Evolutionary conservation across 2,888 invertebrate genomes (phyloP).

Genomic region (Ganaspis brasiliensis): DNA sequence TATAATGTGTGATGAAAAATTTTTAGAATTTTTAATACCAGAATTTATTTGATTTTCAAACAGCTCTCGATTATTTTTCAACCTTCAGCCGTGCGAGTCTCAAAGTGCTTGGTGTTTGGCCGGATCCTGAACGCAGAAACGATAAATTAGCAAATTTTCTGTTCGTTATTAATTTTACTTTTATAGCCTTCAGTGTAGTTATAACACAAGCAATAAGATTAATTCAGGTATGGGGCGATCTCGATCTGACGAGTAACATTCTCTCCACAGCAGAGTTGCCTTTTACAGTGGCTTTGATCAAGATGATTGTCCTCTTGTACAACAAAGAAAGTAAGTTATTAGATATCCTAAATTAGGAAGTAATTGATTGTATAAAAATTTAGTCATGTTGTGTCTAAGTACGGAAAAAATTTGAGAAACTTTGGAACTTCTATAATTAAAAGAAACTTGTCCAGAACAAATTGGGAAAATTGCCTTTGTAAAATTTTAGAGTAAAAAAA

Average conservation of each 20-base stretch:
- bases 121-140: neutral
- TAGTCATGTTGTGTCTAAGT: too few relatives aligned
- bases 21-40: neutral
- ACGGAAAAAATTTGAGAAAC: too few relatives aligned
- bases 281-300: slow-evolving; percentile 36
- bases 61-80: neutral
- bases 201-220: slow-evolving; percentile 52
- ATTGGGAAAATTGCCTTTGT: too few relatives aligned
- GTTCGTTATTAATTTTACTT: neutral
- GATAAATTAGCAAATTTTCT: neutral
- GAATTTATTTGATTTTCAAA: neutral
- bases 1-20: too few relatives aligned
- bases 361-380: too few relatives aligned
- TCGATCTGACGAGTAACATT: slow-evolving; percentile 49
- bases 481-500: too few relatives aligned
- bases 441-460: too few relatives aligned
- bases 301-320: neutral
- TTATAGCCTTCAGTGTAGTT: neutral
- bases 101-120: neutral
- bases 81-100: neutral
- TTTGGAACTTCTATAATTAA: too few relatives aligned
- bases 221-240: slow-evolving; percentile 51
- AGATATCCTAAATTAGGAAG: too few relatives aligned
- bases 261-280: slow-evolving; percentile 51
- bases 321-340: slow-evolving; percentile 12